Base-by-base conservation (phyloP, 1,140 invertebrate genomes). In the Trypoxylus dichotomus region DNA sequence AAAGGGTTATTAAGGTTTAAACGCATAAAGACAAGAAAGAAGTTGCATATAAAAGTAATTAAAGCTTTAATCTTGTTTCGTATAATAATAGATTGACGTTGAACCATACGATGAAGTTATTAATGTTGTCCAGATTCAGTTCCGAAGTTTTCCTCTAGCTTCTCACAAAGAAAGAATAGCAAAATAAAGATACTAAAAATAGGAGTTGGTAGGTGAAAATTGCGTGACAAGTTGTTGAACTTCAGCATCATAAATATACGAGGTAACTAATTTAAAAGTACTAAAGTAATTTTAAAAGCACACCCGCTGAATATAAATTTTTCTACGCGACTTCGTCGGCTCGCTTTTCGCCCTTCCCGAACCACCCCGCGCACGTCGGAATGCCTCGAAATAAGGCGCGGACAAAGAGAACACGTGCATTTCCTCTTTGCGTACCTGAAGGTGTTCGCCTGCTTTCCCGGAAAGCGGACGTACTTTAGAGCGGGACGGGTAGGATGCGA, bases 281-380 rank as follows among this genome's bases (percentile, higher is more conserved):
- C 79, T 81, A 80, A 83, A 83, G 82, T 83, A 83, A 83, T 83
- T 83, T 83, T 81, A 81, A 81, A 79, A 74, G 80, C 79, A 75
- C 82, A 82, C 81, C 76, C 76, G 76, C 73, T 76, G 82, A 82
- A 82, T 83, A 81, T 81, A 80, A 83, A 82, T 81, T 82, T 75
- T 54, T 75, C 41, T 41, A 29, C 74, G 74, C 60, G 13, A 68
- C 21, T 27, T 68, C 60, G 24, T 15, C 47, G 15, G 19, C 15
- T 54, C 19, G n/a, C 47, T 15, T 54, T 54, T 15, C 32, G n/a
- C 32, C 32, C 32, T 32, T 74, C 10, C 29, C 29, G 63, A 5
- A 21, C 13, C 13, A 15, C 25, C 10, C 7, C 25, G 19, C 24
- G n/a, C 19, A 7, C 21, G 29, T 13, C n/a, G 21, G 63, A 71